phyloP scores from a whole-genome alignment of 2,797 vertebrate genomes.

The Threskiornis aethiopicus region DNA sequence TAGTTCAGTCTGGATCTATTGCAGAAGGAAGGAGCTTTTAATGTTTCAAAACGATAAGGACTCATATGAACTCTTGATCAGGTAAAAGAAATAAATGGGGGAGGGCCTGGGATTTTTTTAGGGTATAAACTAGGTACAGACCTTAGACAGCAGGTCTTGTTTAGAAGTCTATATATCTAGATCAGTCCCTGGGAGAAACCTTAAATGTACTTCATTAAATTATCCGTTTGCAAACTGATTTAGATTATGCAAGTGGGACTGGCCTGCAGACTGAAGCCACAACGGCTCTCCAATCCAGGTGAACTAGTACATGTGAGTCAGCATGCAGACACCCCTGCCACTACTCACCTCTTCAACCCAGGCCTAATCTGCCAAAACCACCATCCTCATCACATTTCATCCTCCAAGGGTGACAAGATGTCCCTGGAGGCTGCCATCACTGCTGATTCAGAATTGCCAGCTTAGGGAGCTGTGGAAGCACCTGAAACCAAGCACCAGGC shows the following conservation, averaged over 20 bases:
- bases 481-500: neutral
- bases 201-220: constrained; percentile 38
- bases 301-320: constrained; percentile 75
- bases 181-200: constrained; percentile 41
- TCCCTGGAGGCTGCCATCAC: constrained; percentile 35
- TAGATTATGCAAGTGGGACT: constrained; percentile 72
- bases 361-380: constrained; percentile 18
- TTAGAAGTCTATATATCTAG: constrained; percentile 28
- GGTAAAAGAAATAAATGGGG: constrained; percentile 4
- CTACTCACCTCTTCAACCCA: constrained; percentile 34
- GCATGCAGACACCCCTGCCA: constrained; percentile 67
- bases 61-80: neutral
- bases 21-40: constrained; percentile 16
- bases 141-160: neutral
- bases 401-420: constrained; percentile 35
- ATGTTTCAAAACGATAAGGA: neutral
- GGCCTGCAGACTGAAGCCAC: constrained; percentile 73
- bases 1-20: neutral
- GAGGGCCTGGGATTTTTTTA: neutral
- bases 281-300: constrained; percentile 69
- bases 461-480: neutral
- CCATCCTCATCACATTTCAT: constrained; percentile 62
- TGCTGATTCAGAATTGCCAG: neutral
- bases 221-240: constrained; percentile 70
- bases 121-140: neutral